Conservation (phyloP, 2,113 vertebrate genomes). For the Clarias magur region DNA sequence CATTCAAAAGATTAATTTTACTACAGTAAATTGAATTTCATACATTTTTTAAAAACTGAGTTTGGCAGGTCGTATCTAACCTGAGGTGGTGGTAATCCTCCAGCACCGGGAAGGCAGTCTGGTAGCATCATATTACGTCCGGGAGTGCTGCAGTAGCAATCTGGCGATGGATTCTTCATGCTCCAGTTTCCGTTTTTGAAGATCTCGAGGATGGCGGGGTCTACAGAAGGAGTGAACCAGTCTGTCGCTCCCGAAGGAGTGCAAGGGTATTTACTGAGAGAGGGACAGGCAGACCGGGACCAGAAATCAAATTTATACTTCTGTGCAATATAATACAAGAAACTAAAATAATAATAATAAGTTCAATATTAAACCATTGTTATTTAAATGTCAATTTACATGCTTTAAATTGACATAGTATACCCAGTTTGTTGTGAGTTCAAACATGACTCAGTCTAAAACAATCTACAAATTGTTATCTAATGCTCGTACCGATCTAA, state of each 20-base stretch:
- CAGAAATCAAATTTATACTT: background rate
- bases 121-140: slow-evolving; percentile 85
- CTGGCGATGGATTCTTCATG: slow-evolving; percentile 89
- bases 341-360: background rate
- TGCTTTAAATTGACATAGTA: background rate
- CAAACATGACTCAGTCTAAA: background rate
- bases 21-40: background rate
- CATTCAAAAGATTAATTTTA: background rate
- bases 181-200: slow-evolving; percentile 91
- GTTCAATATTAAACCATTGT: background rate
- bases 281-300: background rate
- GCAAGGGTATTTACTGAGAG: slow-evolving; percentile 67
- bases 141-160: slow-evolving; percentile 87
- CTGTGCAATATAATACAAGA: background rate
- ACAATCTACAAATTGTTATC: background rate
- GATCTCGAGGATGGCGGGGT: slow-evolving; percentile 78
- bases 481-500: background rate
- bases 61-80: slow-evolving; percentile 65
- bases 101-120: slow-evolving; percentile 84
- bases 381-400: background rate
- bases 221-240: slow-evolving; percentile 81
- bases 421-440: background rate
- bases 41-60: background rate
- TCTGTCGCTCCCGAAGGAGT: slow-evolving; percentile 54
- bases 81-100: slow-evolving; percentile 88